Conservation (phyloP, 2,888 invertebrate species). For the Hedychridium roseum region DNA sequence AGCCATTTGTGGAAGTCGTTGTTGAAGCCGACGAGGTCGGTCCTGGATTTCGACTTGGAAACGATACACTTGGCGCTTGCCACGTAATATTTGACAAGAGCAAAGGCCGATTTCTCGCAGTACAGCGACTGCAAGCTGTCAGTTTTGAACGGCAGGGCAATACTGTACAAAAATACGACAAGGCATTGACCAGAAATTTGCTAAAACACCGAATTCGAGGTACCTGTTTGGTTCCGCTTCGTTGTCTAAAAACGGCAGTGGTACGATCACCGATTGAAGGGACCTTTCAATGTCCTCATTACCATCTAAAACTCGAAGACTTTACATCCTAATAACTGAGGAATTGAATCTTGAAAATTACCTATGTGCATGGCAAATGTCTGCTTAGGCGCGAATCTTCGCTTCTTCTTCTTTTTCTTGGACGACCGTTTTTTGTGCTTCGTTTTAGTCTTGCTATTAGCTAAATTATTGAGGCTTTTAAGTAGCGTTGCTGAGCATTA, state of each 20-base stretch:
- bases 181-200: slow-evolving; percentile 1
- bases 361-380: not conserved
- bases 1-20: slow-evolving; percentile 68
- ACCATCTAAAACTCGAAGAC: not conserved
- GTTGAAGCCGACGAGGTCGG: slow-evolving; percentile 64
- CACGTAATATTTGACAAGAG: slow-evolving; percentile 68
- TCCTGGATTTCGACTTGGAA: slow-evolving; percentile 55
- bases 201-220: slow-evolving; percentile 8
- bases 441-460: no score
- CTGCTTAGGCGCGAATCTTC: slow-evolving; percentile 12
- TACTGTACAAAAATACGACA: slow-evolving; percentile 42
- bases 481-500: no score
- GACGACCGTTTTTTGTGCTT: no score
- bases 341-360: not conserved
- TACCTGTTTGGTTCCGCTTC: slow-evolving; percentile 63
- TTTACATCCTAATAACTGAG: not conserved
- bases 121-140: slow-evolving; percentile 65
- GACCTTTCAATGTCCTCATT: not conserved
- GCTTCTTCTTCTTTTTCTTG: slow-evolving; percentile 16
- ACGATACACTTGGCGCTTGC: slow-evolving; percentile 67
- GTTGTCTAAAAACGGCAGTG: slow-evolving; percentile 71
- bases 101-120: slow-evolving; percentile 62
- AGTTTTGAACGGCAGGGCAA: slow-evolving; percentile 71
- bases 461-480: no score
- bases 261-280: slow-evolving; percentile 51